These are phyloP conservation scores for Chaetorhynchus papuensis DNA, from an alignment of 2,113 vertebrate species.

Conservation along the genomic window DNA sequence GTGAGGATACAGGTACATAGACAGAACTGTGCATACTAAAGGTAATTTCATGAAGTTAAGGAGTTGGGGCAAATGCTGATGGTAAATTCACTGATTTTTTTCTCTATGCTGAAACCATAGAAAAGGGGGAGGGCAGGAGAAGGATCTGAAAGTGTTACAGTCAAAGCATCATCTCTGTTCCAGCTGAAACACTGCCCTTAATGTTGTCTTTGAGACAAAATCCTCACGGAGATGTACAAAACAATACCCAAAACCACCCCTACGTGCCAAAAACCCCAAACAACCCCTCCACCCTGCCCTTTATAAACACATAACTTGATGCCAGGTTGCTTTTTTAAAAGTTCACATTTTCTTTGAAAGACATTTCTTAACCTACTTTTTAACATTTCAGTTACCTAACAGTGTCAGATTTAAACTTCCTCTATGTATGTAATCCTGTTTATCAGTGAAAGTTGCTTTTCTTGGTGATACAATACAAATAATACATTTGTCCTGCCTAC, in stretches of 20 bases:
- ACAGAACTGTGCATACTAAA: not conserved
- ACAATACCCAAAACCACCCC: not conserved
- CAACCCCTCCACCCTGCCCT: fast-evolving
- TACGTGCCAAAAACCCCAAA: not conserved
- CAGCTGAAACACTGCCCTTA: too few species aligned
- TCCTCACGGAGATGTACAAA: not conserved
- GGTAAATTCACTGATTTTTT: not conserved
- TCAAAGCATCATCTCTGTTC: not conserved
- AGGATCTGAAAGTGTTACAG: not conserved
- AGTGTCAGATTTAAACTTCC: not conserved
- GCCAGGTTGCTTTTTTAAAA: not conserved
- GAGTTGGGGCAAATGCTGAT: not conserved
- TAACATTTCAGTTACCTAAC: not conserved
- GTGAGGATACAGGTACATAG: fast-evolving
- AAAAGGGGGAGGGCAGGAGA: not conserved
- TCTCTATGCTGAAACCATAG: fast-evolving
- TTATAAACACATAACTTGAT: not conserved
- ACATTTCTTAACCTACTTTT: not conserved
- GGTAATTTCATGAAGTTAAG: not conserved
- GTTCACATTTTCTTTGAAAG: not conserved
- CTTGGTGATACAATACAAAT: not conserved
- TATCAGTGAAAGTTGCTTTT: not conserved
- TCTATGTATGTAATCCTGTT: not conserved
- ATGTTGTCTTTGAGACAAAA: not conserved
- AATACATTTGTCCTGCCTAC: not conserved